Conservation (phyloP, 2,113 vertebrate species). For the Axis porcinus region DNA sequence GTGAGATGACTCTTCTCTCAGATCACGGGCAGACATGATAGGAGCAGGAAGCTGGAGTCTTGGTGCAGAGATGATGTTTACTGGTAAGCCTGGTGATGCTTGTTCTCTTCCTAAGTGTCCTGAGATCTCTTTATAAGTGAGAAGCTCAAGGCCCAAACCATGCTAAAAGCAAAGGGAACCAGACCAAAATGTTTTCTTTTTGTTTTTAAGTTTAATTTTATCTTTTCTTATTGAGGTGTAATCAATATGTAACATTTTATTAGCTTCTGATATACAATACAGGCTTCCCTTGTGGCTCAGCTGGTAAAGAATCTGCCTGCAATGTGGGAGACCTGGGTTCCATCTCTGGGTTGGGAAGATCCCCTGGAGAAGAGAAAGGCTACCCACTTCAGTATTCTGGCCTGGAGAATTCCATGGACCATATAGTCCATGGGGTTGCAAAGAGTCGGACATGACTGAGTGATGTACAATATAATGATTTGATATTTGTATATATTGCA, state of each 20-base stretch:
- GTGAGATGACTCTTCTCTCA: neutral
- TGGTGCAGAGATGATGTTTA: fast-evolving
- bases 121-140: neutral
- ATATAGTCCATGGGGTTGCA: neutral
- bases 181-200: neutral
- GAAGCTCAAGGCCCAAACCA: neutral
- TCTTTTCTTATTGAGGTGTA: neutral
- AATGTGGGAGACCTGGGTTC: neutral
- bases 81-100: fast-evolving
- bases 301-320: neutral
- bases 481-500: neutral
- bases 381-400: neutral
- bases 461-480: neutral
- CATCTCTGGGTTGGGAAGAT: neutral
- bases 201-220: neutral
- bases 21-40: fast-evolving
- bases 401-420: neutral
- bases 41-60: neutral
- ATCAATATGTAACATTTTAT: neutral
- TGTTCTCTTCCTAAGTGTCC: neutral
- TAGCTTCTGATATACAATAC: neutral
- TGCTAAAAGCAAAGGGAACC: no score
- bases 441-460: neutral
- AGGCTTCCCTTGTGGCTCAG: neutral
- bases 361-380: neutral